Percentiles rank a stretch among this genome's conserved stretches.
Evolutionary conservation across 2,113 vertebrate genomes (phyloP).

Genomic region (Monarcha castaneiventris): DNA sequence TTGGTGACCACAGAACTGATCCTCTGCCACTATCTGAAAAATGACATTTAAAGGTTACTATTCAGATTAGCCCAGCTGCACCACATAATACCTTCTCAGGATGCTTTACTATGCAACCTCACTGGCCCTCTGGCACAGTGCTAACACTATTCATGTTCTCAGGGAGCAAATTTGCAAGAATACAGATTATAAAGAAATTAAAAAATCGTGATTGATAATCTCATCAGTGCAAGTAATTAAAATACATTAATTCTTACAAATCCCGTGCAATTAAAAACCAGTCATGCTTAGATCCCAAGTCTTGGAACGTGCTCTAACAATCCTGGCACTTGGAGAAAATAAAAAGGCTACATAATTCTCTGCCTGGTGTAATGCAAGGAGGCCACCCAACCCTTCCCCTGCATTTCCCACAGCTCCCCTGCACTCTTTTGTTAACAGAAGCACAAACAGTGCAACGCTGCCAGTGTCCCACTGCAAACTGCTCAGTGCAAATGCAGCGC

Average conservation of each 20-base stretch:
- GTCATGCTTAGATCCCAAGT: not conserved
- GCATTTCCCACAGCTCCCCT: not conserved
- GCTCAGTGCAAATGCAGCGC: not conserved
- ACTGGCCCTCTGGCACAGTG: not conserved
- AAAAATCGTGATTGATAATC: not conserved
- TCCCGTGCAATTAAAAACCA: not conserved
- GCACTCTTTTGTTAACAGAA: not conserved
- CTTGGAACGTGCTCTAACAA: not conserved
- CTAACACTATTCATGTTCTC: not conserved
- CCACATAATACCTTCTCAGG: not conserved
- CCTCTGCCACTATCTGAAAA: conserved; percentile 95
- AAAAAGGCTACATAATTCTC: not conserved
- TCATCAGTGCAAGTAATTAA: conserved; percentile 10
- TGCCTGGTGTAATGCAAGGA: not conserved
- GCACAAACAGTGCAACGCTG: not conserved
- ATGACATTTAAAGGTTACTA: not conserved
- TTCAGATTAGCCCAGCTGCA: not conserved
- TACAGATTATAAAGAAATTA: not conserved
- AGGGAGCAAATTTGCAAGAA: not conserved
- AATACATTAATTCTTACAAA: conserved; percentile 13
- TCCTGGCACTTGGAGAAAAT: not conserved
- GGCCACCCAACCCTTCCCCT: not conserved
- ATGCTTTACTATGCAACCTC: not conserved
- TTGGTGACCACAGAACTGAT: conserved; percentile 99
- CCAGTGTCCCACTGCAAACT: not conserved